These are phyloP conservation scores for Girardinus metallicus DNA, from an alignment of 2,797 vertebrate genomes.

Conservation along the genomic window DNA sequence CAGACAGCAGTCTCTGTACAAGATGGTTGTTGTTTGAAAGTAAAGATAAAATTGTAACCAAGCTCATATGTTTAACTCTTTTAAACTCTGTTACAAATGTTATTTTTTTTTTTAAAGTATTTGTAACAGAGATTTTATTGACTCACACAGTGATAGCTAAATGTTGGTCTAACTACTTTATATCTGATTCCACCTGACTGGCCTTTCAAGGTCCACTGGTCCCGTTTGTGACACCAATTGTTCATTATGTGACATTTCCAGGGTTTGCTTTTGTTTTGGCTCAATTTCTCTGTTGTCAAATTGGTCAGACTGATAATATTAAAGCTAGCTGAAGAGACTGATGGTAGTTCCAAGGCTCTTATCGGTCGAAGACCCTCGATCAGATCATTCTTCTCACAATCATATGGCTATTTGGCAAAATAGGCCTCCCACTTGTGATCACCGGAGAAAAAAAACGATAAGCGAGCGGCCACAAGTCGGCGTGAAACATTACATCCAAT, in stretches of 20 bases:
- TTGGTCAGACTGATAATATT: slow-evolving; percentile 8
- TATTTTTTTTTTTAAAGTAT: too few relatives aligned
- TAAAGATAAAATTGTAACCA: neutral
- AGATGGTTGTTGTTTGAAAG: neutral
- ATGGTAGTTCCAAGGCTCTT: slow-evolving; percentile 12
- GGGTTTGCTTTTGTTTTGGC: neutral
- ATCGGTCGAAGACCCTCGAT: slow-evolving; percentile 20
- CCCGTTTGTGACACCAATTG: neutral
- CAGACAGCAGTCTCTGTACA: neutral
- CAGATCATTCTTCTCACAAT: slow-evolving; percentile 27
- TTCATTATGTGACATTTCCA: neutral
- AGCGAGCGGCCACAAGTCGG: slow-evolving; percentile 23
- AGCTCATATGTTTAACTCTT: neutral
- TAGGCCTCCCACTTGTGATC: slow-evolving; percentile 23
- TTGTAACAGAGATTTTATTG: neutral
- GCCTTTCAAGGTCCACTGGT: neutral
- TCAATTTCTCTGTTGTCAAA: slow-evolving; percentile 8
- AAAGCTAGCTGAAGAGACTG: slow-evolving; percentile 23
- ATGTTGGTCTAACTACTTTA: neutral
- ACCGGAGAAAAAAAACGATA: slow-evolving; percentile 20
- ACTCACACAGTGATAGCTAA: neutral
- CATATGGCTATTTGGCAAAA: slow-evolving; percentile 27
- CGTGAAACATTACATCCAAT: slow-evolving; percentile 11
- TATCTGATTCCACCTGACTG: neutral
- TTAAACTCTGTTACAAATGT: too few relatives aligned